A percentile compares a stretch with the other conserved stretches of the same genome.
Conservation (phyloP, 2,888 invertebrate genomes). For the Helicoverpa assulta region DNA sequence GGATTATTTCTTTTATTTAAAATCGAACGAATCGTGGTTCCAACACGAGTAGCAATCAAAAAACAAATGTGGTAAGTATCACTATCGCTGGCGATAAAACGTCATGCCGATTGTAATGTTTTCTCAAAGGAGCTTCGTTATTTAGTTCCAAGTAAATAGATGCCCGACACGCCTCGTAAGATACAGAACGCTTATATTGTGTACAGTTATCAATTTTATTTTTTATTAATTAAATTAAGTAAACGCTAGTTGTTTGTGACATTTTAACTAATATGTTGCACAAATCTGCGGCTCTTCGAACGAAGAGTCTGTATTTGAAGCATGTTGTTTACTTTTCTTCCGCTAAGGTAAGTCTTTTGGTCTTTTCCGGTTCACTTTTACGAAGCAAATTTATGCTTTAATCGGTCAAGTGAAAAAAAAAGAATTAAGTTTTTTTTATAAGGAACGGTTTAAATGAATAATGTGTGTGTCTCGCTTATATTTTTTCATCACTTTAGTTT, state of each 20-base stretch:
- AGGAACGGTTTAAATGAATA: no score
- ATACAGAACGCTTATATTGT: slow-evolving; percentile 69
- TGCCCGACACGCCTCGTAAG: slow-evolving; percentile 71
- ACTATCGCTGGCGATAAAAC: slow-evolving; percentile 73
- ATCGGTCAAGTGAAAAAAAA: no score
- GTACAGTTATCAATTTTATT: slow-evolving; percentile 59
- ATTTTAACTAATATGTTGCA: slow-evolving; percentile 75
- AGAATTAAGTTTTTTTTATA: no score
- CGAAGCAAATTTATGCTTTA: not conserved
- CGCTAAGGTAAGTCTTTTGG: slow-evolving; percentile 72
- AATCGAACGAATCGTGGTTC: slow-evolving; percentile 18
- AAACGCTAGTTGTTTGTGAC: slow-evolving; percentile 53
- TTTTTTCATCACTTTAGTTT: no score
- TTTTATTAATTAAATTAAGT: slow-evolving; percentile 60
- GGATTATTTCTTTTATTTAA: not conserved
- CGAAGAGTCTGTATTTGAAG: slow-evolving; percentile 74
- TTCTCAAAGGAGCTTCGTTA: slow-evolving; percentile 73
- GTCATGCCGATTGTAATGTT: slow-evolving; percentile 73
- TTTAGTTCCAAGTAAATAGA: slow-evolving; percentile 64
- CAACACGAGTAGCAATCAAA: slow-evolving; percentile 46
- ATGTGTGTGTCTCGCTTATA: no score
- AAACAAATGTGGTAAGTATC: slow-evolving; percentile 57
- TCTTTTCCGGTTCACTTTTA: not conserved
- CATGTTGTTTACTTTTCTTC: slow-evolving; percentile 80
- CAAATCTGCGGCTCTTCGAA: slow-evolving; percentile 77